Evolutionary conservation across 2,797 vertebrate genomes (phyloP).

Genomic region (Sebastolobus alascanus): DNA sequence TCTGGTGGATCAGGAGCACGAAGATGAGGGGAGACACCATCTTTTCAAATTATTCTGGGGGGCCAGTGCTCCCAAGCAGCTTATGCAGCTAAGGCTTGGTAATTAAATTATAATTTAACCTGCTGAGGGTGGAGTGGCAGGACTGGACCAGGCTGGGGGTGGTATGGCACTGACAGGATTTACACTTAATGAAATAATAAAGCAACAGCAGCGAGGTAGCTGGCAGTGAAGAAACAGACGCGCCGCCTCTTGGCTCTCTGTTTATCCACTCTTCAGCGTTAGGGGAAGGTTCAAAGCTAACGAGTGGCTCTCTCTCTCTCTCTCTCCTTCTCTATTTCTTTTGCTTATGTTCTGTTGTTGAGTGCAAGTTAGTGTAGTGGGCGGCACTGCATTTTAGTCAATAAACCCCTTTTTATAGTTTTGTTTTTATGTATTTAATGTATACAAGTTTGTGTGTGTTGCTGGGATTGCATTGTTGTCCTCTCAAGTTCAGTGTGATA

Average conservation of each 20-base stretch:
- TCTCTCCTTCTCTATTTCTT: conserved; percentile 31
- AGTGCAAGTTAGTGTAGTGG: conserved; percentile 32
- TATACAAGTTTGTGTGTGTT: background rate
- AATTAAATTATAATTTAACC: conserved; percentile 99
- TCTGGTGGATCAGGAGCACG: conserved; percentile 82
- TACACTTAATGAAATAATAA: conserved; percentile 99
- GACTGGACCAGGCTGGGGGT: conserved; percentile 88
- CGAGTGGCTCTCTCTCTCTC: conserved; percentile 28
- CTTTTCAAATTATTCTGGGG: conserved; percentile 98
- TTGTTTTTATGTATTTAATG: conserved; percentile 32
- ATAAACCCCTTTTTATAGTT: conserved; percentile 30
- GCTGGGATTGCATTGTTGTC: background rate
- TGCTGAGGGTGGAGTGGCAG: conserved; percentile 92
- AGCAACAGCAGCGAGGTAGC: conserved; percentile 87
- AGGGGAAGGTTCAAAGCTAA: conserved; percentile 66
- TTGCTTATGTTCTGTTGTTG: conserved; percentile 42
- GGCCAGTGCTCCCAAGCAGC: conserved; percentile 94
- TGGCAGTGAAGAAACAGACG: conserved; percentile 76
- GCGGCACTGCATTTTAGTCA: conserved; percentile 35
- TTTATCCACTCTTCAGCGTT: conserved; percentile 63
- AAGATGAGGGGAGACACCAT: conserved; percentile 92
- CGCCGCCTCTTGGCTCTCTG: conserved; percentile 64
- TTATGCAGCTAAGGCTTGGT: conserved; percentile 97
- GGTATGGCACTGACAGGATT: conserved; percentile 88
- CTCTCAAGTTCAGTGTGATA: conserved; percentile 6